Percentiles rank a stretch among this genome's conserved stretches.
These are phyloP conservation scores for Micromussa lordhowensis DNA, from an alignment of 92 coral and sea anemone genomes.

Conservation along the genomic window DNA sequence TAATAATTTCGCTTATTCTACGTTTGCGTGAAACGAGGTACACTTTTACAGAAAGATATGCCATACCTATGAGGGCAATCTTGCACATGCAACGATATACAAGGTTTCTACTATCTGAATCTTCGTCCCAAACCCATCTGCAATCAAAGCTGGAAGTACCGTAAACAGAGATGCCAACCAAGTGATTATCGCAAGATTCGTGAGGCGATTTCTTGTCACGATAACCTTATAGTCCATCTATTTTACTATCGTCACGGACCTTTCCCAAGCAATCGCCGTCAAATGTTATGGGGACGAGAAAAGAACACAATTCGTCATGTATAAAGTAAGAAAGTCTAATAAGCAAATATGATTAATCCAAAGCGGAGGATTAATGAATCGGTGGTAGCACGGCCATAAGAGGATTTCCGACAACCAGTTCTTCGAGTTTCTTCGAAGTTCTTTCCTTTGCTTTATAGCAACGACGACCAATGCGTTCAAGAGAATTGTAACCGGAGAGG, in stretches of 20 bases:
- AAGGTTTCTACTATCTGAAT: background rate
- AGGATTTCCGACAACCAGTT: background rate
- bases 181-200: background rate
- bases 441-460: background rate
- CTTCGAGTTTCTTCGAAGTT: background rate
- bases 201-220: background rate
- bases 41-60: background rate
- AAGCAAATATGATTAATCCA: background rate
- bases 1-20: background rate
- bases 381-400: background rate
- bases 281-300: background rate
- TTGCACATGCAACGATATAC: background rate
- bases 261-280: background rate
- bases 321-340: background rate
- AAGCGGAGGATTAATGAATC: background rate
- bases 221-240: background rate
- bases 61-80: background rate
- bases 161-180: background rate
- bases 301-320: background rate
- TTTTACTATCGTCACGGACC: background rate
- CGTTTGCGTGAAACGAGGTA: background rate
- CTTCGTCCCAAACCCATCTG: background rate
- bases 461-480: background rate
- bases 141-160: background rate
- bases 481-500: background rate